Conservation (phyloP, 2,797 vertebrate genomes). For the Nasua narica region DNA sequence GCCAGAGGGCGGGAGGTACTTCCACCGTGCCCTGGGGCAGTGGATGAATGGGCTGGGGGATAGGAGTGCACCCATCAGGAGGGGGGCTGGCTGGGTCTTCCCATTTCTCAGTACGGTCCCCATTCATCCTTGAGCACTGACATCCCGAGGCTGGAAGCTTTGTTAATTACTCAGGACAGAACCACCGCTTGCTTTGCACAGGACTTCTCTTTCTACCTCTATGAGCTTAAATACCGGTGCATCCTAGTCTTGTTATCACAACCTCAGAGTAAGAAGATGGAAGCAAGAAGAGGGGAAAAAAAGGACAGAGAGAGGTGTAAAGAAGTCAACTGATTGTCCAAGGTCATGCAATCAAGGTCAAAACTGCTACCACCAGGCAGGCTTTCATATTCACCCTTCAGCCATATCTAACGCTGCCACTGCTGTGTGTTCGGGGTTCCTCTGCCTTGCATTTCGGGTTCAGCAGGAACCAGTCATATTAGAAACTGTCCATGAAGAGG, state of each 20-base stretch:
- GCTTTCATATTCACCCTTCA: background rate
- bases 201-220: background rate
- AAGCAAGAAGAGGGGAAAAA: background rate
- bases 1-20: no score
- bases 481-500: background rate
- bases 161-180: background rate
- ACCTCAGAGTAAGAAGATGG: background rate
- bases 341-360: background rate
- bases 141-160: background rate
- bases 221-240: background rate
- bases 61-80: background rate
- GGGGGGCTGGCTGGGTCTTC: background rate
- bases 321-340: background rate
- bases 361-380: background rate
- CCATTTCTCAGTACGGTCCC: background rate
- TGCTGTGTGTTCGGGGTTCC: background rate
- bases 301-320: background rate
- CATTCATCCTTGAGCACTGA: background rate
- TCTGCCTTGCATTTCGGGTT: background rate
- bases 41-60: background rate
- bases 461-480: background rate
- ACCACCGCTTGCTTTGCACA: background rate
- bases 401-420: accelerated
- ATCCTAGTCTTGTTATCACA: background rate
- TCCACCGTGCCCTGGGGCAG: no score